Percentiles rank a stretch among this genome's conserved stretches.
Evolutionary conservation across 2,888 invertebrate genomes (phyloP).

Genomic region (Crocallis elinguaria): DNA sequence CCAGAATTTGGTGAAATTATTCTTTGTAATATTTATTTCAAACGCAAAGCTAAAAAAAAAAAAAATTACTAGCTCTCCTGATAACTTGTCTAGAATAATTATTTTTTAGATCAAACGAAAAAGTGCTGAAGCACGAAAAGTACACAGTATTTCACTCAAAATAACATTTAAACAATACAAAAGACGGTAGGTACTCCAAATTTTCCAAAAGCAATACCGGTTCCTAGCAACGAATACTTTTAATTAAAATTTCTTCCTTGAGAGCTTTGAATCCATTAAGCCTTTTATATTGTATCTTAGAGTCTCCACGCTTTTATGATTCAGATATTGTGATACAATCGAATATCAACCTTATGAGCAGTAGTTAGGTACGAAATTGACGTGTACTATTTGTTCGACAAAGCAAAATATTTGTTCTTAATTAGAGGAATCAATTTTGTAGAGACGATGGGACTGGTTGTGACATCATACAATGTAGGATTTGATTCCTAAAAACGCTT

Average conservation of each 20-base stretch:
- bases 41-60: too few relatives aligned
- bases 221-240: conserved; percentile 36
- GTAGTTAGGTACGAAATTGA: background rate
- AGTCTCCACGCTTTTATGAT: conserved; percentile 7
- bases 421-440: too few relatives aligned
- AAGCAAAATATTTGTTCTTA: conserved; percentile 6
- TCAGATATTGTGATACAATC: background rate
- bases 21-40: too few relatives aligned
- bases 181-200: background rate
- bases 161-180: background rate
- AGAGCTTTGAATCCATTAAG: conserved; percentile 45
- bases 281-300: conserved; percentile 37
- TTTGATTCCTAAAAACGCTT: too few relatives aligned
- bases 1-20: too few relatives aligned
- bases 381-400: background rate
- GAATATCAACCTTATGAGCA: conserved; percentile 1
- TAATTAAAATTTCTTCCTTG: conserved; percentile 46
- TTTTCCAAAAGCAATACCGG: conserved; percentile 11
- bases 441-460: too few relatives aligned
- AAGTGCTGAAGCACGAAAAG: too few relatives aligned
- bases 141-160: background rate
- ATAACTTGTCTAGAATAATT: too few relatives aligned
- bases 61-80: too few relatives aligned
- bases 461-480: too few relatives aligned
- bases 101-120: too few relatives aligned